Conservation (phyloP, 1,140 invertebrate species). For the Rhizoglyphus robini region DNA sequence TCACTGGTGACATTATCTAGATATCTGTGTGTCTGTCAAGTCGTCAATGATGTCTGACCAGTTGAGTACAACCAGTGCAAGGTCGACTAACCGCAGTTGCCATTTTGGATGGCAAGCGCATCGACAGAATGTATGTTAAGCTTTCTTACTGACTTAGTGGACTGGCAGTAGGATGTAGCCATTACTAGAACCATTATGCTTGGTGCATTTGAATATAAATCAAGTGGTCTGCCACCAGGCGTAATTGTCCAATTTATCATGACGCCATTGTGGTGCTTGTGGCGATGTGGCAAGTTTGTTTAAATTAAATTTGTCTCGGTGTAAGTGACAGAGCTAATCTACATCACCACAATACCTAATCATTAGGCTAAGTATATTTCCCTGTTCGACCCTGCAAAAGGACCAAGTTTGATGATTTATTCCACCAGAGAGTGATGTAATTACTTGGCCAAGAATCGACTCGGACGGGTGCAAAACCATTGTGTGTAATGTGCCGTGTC, state of each 20-base stretch:
- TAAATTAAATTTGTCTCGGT: not conserved
- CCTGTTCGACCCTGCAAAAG: not conserved
- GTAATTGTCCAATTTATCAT: not conserved
- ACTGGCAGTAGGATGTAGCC: no score
- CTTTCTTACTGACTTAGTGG: no score
- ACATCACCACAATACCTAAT: not conserved
- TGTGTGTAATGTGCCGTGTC: not conserved
- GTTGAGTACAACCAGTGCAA: no score
- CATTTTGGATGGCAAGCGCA: no score
- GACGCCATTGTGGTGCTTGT: not conserved
- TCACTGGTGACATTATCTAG: no score
- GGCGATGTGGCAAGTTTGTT: not conserved
- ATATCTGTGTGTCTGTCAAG: no score
- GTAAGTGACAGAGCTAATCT: not conserved
- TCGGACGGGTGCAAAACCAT: not conserved
- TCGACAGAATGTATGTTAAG: no score
- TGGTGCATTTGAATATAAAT: no score
- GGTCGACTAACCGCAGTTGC: no score
- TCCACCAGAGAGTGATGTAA: not conserved
- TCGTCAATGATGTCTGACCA: no score
- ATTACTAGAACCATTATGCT: no score
- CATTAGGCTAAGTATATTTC: constrained; percentile 8
- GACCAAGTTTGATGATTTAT: constrained; percentile 8
- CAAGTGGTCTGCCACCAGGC: no score
- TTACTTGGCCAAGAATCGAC: not conserved